A percentile compares a stretch with the other conserved stretches of the same genome.
These are phyloP conservation scores for Triplophysa tibetana DNA, from an alignment of 2,113 vertebrate species.

Conservation along the genomic window DNA sequence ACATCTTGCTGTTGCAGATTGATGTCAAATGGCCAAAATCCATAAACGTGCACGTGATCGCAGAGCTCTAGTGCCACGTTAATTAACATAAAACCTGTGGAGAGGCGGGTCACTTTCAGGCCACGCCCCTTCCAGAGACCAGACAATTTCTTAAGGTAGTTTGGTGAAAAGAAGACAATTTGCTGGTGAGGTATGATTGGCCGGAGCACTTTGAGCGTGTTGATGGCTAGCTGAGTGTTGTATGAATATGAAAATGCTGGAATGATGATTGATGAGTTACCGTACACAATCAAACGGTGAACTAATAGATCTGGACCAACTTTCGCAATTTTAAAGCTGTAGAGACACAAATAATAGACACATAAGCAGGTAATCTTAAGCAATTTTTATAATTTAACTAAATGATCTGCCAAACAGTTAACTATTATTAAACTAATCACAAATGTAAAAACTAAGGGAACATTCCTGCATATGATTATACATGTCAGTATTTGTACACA, in stretches of 20 bases:
- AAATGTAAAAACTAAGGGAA: too few species aligned
- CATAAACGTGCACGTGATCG: slow-evolving; percentile 9
- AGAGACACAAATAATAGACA: not conserved
- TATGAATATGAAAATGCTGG: not conserved
- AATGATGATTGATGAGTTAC: not conserved
- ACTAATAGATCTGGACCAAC: not conserved
- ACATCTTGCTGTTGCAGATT: not conserved
- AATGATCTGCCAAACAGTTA: too few species aligned
- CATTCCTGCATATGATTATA: too few species aligned
- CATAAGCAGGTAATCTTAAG: not conserved
- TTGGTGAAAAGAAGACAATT: not conserved
- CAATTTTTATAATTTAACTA: too few species aligned
- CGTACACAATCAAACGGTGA: not conserved
- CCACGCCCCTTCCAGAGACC: not conserved
- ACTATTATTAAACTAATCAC: too few species aligned
- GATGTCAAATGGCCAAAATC: slow-evolving; percentile 23
- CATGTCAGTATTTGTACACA: too few species aligned
- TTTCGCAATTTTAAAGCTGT: not conserved
- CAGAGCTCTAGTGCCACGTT: slow-evolving; percentile 17
- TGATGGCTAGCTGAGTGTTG: not conserved
- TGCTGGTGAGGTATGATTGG: not conserved
- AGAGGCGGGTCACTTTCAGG: not conserved
- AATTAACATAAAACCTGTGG: slow-evolving; percentile 16
- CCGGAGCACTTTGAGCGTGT: not conserved
- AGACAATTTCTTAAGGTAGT: not conserved